Evolutionary conservation across 2,888 invertebrate species (phyloP).

Genomic region (Hirtodrosophila confusa): DNA sequence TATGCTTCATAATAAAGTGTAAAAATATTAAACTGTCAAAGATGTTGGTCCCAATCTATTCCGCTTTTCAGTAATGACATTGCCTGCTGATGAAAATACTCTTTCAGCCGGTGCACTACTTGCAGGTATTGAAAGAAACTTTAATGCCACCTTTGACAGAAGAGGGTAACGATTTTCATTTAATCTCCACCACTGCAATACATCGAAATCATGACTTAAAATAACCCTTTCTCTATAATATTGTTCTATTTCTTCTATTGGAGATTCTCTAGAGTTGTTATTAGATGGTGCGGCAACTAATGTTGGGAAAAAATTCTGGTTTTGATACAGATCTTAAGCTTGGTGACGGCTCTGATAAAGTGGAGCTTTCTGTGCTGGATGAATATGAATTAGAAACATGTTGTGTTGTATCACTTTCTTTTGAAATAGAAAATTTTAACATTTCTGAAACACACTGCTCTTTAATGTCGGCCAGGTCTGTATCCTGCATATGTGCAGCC

Average conservation of each 20-base stretch:
- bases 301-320: conserved; percentile 24
- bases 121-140: conserved; percentile 28
- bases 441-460: conserved; percentile 25
- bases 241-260: conserved; percentile 30
- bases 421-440: conserved; percentile 21
- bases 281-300: conserved; percentile 26
- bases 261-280: conserved; percentile 18
- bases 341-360: conserved; percentile 30
- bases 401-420: conserved; percentile 8
- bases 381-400: conserved; percentile 20
- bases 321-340: conserved; percentile 22
- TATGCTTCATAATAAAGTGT: too few species aligned
- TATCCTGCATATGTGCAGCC: conserved; percentile 31
- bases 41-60: conserved; percentile 4
- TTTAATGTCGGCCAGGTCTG: conserved; percentile 21
- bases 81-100: conserved; percentile 42
- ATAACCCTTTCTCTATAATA: conserved; percentile 22
- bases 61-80: conserved; percentile 35
- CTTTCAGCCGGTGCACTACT: conserved; percentile 44
- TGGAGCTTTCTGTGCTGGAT: conserved; percentile 15
- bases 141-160: conserved; percentile 24
- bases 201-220: conserved; percentile 25
- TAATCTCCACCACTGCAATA: conserved; percentile 25
- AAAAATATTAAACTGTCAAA: too few species aligned
- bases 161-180: conserved; percentile 21